Evolutionary conservation across 2,113 vertebrate species (phyloP), one percentile per base, ranked within the genome.

Genomic region (Takifugu flavidus): DNA sequence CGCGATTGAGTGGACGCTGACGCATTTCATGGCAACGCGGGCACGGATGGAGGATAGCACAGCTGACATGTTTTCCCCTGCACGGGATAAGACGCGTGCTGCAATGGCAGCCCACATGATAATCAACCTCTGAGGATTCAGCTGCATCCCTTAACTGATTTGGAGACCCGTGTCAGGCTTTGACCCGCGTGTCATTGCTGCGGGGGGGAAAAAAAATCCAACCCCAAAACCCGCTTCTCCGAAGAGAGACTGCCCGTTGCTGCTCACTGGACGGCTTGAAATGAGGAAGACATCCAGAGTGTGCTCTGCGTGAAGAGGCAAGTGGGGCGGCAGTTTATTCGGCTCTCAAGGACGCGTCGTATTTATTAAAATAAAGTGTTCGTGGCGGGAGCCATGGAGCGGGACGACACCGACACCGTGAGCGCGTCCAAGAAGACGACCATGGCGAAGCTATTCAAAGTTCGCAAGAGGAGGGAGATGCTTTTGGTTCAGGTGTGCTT

Each of bases 391-490:
- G 77, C 52, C 74, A 87, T 89, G 89, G 87, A 90, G 60, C 80
- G 69, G 78, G 80, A 83, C 70, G 81, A 83, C 67, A 61, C 65
- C 52, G 73, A 72, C 65, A 53, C 66, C 47, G 68, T 51, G 79
- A 77, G 72, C 67, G 67, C 70, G 66, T 89, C 91, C 46, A 90
- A 89, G 77, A 90, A 89, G 86, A 89, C 84, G 12, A 85, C 89
- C 25, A 86, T 91, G 1, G 53, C 80, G 0, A 92, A 90, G 83
- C 91, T 92, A 60, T 93, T 93, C 60, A 94, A 95, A 95, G 94
- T 97, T 94, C 95, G 94, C 73, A 91, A 90, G 87, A 89, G 94
- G 92, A 88, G 93, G 74, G 94, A 96, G 91, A 94, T 95, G 95
- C 89, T 97, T 65, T 88, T 91, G 58, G 93, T 92, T 53, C 96